A percentile compares a stretch with the other conserved stretches of the same genome.
Conservation (phyloP, 2,888 invertebrate species). For the Sphecodes monilicornis region DNA sequence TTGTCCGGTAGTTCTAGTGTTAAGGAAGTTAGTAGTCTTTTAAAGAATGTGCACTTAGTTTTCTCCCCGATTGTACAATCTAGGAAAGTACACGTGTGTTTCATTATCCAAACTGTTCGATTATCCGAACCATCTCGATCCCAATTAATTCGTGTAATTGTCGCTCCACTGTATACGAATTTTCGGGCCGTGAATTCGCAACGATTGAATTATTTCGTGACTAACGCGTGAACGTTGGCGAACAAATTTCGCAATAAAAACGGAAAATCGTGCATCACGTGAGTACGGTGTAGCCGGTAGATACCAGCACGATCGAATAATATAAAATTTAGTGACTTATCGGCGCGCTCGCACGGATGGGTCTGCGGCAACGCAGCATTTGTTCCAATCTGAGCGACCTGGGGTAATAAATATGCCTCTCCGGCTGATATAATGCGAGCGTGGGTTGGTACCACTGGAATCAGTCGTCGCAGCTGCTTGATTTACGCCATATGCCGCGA, state of each 20-base stretch:
- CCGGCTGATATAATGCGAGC: constrained; percentile 81
- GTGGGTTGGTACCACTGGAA: constrained; percentile 80
- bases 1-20: too few relatives aligned
- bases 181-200: background rate
- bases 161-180: background rate
- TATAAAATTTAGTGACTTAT: constrained; percentile 56
- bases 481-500: constrained; percentile 81
- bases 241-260: background rate
- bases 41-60: too few relatives aligned
- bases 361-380: constrained; percentile 71
- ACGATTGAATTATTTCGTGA: background rate
- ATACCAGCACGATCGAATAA: constrained; percentile 53
- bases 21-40: too few relatives aligned
- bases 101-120: background rate
- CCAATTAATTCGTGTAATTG: too few relatives aligned
- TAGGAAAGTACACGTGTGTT: too few relatives aligned
- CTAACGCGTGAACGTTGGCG: background rate
- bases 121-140: background rate
- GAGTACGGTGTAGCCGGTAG: background rate
- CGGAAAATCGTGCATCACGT: constrained; percentile 24
- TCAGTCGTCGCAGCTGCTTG: constrained; percentile 82
- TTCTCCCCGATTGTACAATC: too few relatives aligned
- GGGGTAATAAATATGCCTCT: constrained; percentile 81
- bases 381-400: constrained; percentile 80
- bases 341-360: constrained; percentile 46